Percentiles rank a stretch among this genome's conserved stretches.
Evolutionary conservation across 2,113 vertebrate species (phyloP).

Genomic region (Oenanthe melanoleuca): DNA sequence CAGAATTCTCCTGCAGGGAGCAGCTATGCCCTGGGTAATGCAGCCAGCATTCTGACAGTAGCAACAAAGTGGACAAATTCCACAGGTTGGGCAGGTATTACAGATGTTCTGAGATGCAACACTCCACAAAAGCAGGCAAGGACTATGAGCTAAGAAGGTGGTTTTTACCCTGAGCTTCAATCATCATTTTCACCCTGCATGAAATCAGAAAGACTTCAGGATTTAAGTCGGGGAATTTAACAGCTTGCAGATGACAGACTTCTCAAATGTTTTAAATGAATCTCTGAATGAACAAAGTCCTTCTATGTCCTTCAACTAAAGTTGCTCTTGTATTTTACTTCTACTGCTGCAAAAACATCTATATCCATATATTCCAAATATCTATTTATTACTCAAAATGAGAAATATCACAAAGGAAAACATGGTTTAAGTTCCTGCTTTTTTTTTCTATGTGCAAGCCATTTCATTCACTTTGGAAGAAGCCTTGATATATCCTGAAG

Average conservation of each 20-base stretch:
- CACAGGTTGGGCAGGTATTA: neutral
- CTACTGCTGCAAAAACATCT: neutral
- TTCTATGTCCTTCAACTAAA: conserved; percentile 39
- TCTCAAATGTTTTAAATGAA: conserved; percentile 38
- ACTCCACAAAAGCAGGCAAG: neutral
- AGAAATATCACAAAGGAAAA: neutral
- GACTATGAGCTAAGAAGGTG: neutral
- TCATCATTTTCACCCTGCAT: neutral
- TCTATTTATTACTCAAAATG: neutral
- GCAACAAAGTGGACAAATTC: neutral
- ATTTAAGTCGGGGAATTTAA: conserved; percentile 19
- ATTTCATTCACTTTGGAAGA: conserved; percentile 6
- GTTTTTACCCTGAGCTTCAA: neutral
- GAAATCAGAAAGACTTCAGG: conserved; percentile 32
- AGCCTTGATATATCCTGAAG: neutral
- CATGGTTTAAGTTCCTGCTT: neutral
- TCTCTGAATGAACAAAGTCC: neutral
- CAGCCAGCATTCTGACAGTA: fast-evolving
- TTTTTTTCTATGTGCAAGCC: neutral
- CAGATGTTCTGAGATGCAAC: neutral
- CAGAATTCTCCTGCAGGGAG: neutral
- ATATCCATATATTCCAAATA: neutral
- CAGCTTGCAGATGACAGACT: conserved; percentile 36
- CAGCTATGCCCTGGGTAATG: neutral
- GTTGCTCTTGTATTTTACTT: neutral